phyloP scores from a whole-genome alignment of 2,113 vertebrate genomes.

The Xiphophorus hellerii region DNA sequence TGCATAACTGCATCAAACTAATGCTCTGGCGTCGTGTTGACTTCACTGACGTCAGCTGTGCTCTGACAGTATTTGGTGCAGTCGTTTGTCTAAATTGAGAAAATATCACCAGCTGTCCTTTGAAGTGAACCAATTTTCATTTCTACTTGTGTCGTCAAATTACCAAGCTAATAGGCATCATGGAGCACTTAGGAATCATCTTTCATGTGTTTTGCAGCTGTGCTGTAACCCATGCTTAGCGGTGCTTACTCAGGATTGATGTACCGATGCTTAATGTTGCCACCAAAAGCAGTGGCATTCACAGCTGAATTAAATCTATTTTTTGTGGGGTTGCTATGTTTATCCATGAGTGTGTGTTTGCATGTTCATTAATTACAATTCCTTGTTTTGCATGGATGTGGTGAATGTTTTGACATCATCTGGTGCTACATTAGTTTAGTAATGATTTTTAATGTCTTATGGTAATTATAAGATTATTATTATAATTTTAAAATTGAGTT shows the following conservation, averaged over 20 bases:
- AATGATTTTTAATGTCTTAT: conserved; percentile 20
- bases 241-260: conserved; percentile 57
- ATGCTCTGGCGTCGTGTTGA: not conserved
- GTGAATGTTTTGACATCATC: not conserved
- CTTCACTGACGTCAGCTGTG: not conserved
- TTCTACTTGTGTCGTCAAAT: conserved; percentile 73
- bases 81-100: conserved; percentile 11
- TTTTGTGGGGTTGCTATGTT: conserved; percentile 40
- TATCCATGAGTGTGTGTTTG: conserved; percentile 54
- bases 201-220: conserved; percentile 77
- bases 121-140: conserved; percentile 77
- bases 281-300: conserved; percentile 78
- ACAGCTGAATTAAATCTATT: conserved; percentile 33
- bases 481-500: conserved; percentile 1
- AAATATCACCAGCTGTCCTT: conserved; percentile 7
- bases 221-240: conserved; percentile 73
- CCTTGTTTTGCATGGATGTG: conserved; percentile 82
- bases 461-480: not conserved
- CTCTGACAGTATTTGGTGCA: not conserved
- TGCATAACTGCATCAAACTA: not conserved
- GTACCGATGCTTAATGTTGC: conserved; percentile 73
- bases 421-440: conserved; percentile 17
- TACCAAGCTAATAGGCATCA: conserved; percentile 69
- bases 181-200: conserved; percentile 76
- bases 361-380: conserved; percentile 52